Percentiles rank a stretch among this genome's conserved stretches.
Evolutionary conservation across 2,797 vertebrate genomes (phyloP).

Genomic region (Coreius guichenoti): DNA sequence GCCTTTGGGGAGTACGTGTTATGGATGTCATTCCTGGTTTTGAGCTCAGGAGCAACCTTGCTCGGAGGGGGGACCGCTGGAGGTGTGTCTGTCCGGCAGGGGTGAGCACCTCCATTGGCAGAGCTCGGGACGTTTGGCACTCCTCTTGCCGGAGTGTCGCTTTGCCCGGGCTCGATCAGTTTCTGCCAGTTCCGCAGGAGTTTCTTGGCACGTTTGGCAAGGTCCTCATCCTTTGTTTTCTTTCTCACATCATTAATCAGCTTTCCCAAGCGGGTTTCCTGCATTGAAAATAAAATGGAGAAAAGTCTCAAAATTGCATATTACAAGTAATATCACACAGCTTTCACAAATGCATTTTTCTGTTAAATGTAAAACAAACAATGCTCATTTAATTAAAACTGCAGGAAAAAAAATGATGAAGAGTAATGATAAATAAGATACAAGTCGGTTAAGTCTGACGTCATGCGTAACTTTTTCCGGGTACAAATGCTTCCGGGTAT

Average conservation of each 20-base stretch:
- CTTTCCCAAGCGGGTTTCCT: constrained; percentile 98
- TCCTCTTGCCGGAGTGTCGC: constrained; percentile 78
- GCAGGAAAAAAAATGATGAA: background rate
- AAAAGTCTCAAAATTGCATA: background rate
- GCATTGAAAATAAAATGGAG: constrained; percentile 2
- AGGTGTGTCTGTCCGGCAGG: constrained; percentile 85
- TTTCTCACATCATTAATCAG: constrained; percentile 98
- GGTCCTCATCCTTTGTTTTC: constrained; percentile 97
- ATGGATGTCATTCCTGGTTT: constrained; percentile 91
- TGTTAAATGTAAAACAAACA: background rate
- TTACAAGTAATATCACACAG: background rate
- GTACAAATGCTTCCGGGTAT: no score
- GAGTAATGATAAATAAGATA: background rate
- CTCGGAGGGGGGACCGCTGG: constrained; percentile 73
- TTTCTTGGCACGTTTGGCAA: constrained; percentile 98
- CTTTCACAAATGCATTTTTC: background rate
- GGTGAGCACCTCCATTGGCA: constrained; percentile 91
- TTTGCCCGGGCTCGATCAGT: constrained; percentile 90
- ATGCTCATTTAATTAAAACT: background rate
- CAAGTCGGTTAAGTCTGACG: background rate
- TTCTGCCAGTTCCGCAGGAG: constrained; percentile 96
- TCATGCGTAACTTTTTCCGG: background rate
- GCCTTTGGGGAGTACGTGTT: constrained; percentile 89
- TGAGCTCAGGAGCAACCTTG: constrained; percentile 86
- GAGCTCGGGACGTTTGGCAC: constrained; percentile 80